A percentile compares a stretch with the other conserved stretches of the same genome.
These are phyloP conservation scores for Leptogaster cylindrica DNA, from an alignment of 2,888 invertebrate genomes.

Conservation along the genomic window DNA sequence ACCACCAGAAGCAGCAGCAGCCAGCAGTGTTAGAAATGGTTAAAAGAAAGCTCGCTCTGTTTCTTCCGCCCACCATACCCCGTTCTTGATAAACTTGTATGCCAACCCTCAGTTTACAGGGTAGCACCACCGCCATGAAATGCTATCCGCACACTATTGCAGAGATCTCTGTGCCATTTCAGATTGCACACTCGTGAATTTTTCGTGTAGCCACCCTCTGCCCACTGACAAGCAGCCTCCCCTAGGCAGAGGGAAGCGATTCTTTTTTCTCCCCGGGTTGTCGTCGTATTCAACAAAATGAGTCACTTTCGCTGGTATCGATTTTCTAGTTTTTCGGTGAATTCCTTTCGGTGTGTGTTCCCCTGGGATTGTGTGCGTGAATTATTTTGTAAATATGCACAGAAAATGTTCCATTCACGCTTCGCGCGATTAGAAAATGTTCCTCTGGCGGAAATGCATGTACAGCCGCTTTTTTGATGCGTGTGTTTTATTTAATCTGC, in stretches of 20 bases:
- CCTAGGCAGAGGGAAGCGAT: neutral
- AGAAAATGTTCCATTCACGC: conserved; percentile 22
- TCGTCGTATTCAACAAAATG: conserved; percentile 47
- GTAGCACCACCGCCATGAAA: conserved; percentile 27
- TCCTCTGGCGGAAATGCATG: neutral
- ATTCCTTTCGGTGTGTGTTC: conserved; percentile 5
- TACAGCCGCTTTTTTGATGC: neutral
- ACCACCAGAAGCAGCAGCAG: conserved; percentile 13
- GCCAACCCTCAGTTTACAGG: neutral
- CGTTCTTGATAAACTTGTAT: conserved; percentile 10
- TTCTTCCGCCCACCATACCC: conserved; percentile 20
- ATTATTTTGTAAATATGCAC: conserved; percentile 22
- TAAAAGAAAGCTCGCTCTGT: conserved; percentile 17
- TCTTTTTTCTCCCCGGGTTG: conserved; percentile 29
- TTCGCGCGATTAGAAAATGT: conserved; percentile 6
- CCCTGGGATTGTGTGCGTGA: neutral
- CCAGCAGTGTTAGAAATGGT: neutral
- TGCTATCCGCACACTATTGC: conserved; percentile 24
- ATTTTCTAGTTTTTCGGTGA: conserved; percentile 48
- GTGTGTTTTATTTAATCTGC: neutral
- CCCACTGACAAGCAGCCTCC: neutral
- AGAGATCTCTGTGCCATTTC: neutral
- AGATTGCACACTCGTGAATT: no score
- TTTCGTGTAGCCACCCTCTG: neutral
- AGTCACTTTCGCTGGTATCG: conserved; percentile 52